Evolutionary conservation across 2,888 invertebrate species (phyloP).

Genomic region (Xestobium rufovillosum): DNA sequence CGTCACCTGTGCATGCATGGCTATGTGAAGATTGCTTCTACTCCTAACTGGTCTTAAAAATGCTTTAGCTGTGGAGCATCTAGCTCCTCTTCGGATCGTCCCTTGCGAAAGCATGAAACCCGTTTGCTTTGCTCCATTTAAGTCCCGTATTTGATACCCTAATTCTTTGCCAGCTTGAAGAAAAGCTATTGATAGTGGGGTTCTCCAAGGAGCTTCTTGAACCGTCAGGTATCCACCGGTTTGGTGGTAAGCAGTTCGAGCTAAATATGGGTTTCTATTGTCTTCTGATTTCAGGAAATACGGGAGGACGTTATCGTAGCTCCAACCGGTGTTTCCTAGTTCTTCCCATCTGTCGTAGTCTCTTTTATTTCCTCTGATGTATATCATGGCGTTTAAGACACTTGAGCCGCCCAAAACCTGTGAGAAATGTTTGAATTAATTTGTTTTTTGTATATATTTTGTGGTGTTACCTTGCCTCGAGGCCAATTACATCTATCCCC

Average conservation of each 20-base stretch:
- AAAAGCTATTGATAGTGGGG: slow-evolving; percentile 74
- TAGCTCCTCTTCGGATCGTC: slow-evolving; percentile 65
- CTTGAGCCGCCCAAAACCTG: slow-evolving; percentile 74
- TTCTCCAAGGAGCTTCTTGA: slow-evolving; percentile 77
- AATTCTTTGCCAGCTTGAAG: slow-evolving; percentile 74
- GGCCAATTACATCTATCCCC: slow-evolving; percentile 88
- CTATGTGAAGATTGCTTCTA: slow-evolving; percentile 70
- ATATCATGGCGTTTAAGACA: slow-evolving; percentile 87
- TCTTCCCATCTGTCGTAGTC: slow-evolving; percentile 85
- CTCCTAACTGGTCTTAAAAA: slow-evolving; percentile 75
- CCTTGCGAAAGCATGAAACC: slow-evolving; percentile 84
- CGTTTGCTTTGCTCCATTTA: slow-evolving; percentile 75
- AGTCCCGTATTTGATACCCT: slow-evolving; percentile 69
- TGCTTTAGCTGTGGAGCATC: slow-evolving; percentile 84
- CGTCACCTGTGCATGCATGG: slow-evolving; percentile 64
- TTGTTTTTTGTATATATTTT: too few relatives aligned
- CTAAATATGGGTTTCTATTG: slow-evolving; percentile 75
- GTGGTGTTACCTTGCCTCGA: slow-evolving; percentile 76
- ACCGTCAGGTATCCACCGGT: slow-evolving; percentile 77
- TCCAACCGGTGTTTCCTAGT: slow-evolving; percentile 81
- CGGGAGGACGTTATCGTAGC: slow-evolving; percentile 69
- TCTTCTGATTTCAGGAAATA: slow-evolving; percentile 86
- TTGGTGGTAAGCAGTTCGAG: slow-evolving; percentile 65
- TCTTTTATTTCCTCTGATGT: slow-evolving; percentile 77
- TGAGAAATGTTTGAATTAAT: slow-evolving; percentile 12